Conservation (phyloP, 2,113 vertebrate genomes). For the Archocentrus centrarchus region DNA sequence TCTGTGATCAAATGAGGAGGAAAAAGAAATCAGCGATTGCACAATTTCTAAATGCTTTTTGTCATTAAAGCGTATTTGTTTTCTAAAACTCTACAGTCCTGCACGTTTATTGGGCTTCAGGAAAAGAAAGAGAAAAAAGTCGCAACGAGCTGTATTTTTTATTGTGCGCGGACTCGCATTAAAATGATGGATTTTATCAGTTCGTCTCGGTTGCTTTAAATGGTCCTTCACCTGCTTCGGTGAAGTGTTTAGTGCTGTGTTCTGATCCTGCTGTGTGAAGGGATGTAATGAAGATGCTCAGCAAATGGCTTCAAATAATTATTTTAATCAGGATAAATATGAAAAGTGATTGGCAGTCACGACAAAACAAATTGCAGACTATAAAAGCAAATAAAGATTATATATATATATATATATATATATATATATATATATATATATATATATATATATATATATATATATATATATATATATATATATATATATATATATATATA, state of each 20-base stretch:
- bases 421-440: no score
- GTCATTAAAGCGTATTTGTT: slow-evolving; percentile 93
- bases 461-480: no score
- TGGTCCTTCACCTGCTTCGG: slow-evolving; percentile 52
- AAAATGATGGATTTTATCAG: slow-evolving; percentile 51
- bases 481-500: no score
- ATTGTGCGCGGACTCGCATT: slow-evolving; percentile 30
- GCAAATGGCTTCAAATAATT: slow-evolving; percentile 14
- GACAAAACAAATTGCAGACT: not conserved
- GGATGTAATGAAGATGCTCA: slow-evolving; percentile 21
- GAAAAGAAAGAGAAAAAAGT: not conserved
- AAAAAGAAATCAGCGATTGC: slow-evolving; percentile 89
- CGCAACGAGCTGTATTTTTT: slow-evolving; percentile 1
- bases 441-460: no score
- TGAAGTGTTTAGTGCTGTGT: slow-evolving; percentile 39
- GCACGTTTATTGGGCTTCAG: slow-evolving; percentile 59
- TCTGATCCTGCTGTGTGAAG: not conserved
- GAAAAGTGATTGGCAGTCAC: slow-evolving; percentile 19
- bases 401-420: no score
- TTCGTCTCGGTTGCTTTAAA: slow-evolving; percentile 49
- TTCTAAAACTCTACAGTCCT: slow-evolving; percentile 73
- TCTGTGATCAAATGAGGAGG: slow-evolving; percentile 80
- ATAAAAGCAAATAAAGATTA: not conserved
- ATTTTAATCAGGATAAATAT: slow-evolving; percentile 22
- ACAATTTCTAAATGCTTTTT: slow-evolving; percentile 95